Conservation (phyloP, 2,797 vertebrate species). For the Morelia viridis region DNA sequence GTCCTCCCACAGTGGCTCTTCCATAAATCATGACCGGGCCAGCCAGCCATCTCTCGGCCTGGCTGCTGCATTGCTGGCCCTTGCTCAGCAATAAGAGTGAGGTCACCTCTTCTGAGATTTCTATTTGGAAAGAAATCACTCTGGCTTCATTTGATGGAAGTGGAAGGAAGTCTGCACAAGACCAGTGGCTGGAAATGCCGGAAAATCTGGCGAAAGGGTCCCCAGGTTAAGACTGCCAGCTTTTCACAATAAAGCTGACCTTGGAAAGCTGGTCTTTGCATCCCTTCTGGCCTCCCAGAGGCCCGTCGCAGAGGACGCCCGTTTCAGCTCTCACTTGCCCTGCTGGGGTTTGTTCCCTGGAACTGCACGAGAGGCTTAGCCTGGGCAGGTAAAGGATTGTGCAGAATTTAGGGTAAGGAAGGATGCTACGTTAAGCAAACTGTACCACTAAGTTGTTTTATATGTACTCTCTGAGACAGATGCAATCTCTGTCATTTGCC, state of each 20-base stretch:
- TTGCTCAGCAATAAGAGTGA: conserved; percentile 36
- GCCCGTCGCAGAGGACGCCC: too few relatives aligned
- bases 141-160: conserved; percentile 46
- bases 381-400: too few relatives aligned
- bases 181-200: not conserved
- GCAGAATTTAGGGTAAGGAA: too few relatives aligned
- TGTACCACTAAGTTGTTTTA: too few relatives aligned
- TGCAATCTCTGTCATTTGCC: too few relatives aligned
- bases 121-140: conserved; percentile 52
- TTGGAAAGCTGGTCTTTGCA: not conserved
- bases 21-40: not conserved
- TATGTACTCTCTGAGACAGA: too few relatives aligned
- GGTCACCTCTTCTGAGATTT: conserved; percentile 43
- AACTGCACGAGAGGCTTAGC: too few relatives aligned
- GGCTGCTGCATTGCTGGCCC: not conserved
- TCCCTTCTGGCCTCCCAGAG: too few relatives aligned
- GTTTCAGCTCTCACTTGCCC: not conserved
- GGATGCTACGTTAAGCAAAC: too few relatives aligned
- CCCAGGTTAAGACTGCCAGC: too few relatives aligned
- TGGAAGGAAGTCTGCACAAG: conserved; percentile 39
- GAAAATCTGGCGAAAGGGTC: too few relatives aligned
- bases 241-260: not conserved
- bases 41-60: not conserved
- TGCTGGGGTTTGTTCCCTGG: too few relatives aligned
- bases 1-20: not conserved